phyloP scores from a whole-genome alignment of 2,113 vertebrate species.

The Pomatorhinus ruficollis region DNA sequence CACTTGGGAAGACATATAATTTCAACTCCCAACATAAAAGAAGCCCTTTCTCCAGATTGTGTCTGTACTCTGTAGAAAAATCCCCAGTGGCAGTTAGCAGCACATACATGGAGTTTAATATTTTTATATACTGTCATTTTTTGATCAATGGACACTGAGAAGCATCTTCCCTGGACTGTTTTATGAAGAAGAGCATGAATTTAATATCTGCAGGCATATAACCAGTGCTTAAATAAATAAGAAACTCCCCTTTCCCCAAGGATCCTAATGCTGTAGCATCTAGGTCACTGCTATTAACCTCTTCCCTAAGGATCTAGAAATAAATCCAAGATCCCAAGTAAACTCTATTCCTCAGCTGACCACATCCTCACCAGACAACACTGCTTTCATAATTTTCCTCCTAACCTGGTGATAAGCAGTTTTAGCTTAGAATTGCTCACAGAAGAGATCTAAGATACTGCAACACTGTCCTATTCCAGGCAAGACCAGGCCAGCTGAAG shows the following conservation, averaged over 20 bases:
- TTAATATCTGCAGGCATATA: neutral
- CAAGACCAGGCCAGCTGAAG: neutral
- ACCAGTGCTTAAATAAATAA: neutral
- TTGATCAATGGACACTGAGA: neutral
- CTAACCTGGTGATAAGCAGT: neutral
- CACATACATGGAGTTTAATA: neutral
- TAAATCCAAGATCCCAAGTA: neutral
- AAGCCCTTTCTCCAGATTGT: neutral
- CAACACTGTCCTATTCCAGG: neutral
- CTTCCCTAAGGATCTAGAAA: neutral
- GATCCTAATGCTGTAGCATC: neutral
- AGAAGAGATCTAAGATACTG: neutral
- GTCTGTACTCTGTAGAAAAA: neutral
- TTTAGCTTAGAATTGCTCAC: neutral
- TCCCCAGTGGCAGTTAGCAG: neutral
- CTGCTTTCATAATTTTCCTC: neutral
- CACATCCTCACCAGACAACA: neutral
- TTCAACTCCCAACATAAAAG: neutral
- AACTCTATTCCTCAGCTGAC: neutral
- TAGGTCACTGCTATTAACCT: neutral
- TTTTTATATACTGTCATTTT: neutral
- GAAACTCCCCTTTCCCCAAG: neutral
- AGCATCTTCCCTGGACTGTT: neutral
- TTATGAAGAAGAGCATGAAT: slow-evolving; percentile 17
- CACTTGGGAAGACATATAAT: neutral